Evolutionary conservation across 2,797 vertebrate genomes (phyloP).

Genomic region (Staurois parvus): DNA sequence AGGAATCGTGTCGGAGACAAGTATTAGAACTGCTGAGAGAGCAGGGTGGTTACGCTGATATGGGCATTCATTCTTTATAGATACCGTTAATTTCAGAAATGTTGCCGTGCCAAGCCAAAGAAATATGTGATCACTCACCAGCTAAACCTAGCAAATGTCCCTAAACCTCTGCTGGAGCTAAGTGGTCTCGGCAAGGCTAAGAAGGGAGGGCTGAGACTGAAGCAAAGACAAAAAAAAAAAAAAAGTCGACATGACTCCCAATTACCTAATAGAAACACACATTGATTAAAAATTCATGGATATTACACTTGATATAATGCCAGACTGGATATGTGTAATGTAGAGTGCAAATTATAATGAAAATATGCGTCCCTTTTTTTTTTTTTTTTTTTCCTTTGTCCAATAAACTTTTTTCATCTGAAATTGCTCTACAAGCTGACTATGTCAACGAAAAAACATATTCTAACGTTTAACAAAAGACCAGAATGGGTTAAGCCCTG

Average conservation of each 20-base stretch:
- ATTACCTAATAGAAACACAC: conserved; percentile 55
- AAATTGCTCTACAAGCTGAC: neutral
- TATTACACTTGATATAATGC: conserved; percentile 53
- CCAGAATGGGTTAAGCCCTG: neutral
- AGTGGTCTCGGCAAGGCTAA: conserved; percentile 9
- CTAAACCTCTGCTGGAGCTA: conserved; percentile 29
- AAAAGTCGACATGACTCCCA: conserved; percentile 43
- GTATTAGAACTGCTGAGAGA: conserved; percentile 51
- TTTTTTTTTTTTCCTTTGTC: conserved; percentile 25
- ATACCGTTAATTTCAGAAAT: conserved; percentile 59
- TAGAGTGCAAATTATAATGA: conserved; percentile 36
- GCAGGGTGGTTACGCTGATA: conserved; percentile 52
- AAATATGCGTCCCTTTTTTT: conserved; percentile 15
- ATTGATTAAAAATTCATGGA: conserved; percentile 54
- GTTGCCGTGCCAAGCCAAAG: conserved; percentile 47
- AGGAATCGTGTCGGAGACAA: conserved; percentile 55
- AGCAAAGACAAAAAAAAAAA: conserved; percentile 38
- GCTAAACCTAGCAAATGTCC: conserved; percentile 41
- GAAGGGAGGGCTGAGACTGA: conserved; percentile 4
- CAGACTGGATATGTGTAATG: conserved; percentile 27
- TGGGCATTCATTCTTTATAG: conserved; percentile 60
- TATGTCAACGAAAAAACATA: neutral
- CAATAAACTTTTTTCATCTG: conserved; percentile 12
- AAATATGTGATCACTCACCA: conserved; percentile 55
- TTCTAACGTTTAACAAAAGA: neutral